Conservation (phyloP, 2,888 invertebrate species). For the Oxyteleia sp. region DNA sequence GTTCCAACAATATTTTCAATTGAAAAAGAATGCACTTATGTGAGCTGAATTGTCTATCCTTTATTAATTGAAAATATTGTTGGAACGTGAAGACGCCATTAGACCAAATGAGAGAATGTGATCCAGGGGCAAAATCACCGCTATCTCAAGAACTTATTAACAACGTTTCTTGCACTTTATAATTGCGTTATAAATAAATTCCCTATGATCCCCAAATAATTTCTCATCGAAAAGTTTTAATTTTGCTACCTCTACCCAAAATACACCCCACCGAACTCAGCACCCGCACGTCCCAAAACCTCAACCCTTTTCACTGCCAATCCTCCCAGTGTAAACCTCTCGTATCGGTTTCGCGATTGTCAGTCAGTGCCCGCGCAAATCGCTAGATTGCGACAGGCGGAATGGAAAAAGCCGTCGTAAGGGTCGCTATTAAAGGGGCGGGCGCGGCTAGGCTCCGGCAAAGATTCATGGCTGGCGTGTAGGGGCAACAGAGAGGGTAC, state of each 20-base stretch:
- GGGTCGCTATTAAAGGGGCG: constrained; percentile 88
- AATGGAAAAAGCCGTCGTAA: constrained; percentile 85
- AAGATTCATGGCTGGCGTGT: constrained; percentile 87
- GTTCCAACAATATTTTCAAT: too few species aligned
- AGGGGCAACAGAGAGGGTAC: constrained; percentile 76
- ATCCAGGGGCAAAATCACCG: too few species aligned
- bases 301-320: background rate
- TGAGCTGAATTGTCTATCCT: too few species aligned
- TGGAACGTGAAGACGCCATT: too few species aligned
- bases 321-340: background rate
- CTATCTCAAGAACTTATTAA: too few species aligned
- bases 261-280: background rate
- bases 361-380: constrained; percentile 69
- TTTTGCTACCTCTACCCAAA: too few species aligned
- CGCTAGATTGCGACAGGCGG: constrained; percentile 84
- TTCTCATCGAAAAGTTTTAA: background rate
- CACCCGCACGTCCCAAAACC: background rate
- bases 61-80: too few species aligned
- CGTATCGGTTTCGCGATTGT: constrained; percentile 48
- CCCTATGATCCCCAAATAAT: background rate
- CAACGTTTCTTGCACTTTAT: background rate
- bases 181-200: background rate
- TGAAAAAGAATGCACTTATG: too few species aligned
- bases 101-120: too few species aligned
- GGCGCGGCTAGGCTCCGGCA: constrained; percentile 82